Percentiles rank a stretch among this genome's conserved stretches.
phyloP scores from a whole-genome alignment of 2,888 invertebrate species.

The Drosophila vallismaia region DNA sequence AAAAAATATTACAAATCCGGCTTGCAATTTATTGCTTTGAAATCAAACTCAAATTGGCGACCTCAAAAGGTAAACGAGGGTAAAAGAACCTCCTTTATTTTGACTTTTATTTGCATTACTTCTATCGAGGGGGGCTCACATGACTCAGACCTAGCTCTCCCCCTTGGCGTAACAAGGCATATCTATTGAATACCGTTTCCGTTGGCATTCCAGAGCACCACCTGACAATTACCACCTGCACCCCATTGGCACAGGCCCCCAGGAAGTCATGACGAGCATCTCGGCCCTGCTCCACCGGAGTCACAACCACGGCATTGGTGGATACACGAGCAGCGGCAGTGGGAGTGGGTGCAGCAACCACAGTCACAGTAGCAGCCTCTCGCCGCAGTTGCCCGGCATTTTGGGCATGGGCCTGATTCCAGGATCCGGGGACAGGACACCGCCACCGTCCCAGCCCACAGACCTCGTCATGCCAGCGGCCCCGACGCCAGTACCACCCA shows the following conservation, averaged over 20 bases:
- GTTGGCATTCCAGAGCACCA: constrained; percentile 63
- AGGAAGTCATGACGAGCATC: constrained; percentile 67
- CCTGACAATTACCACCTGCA: constrained; percentile 47
- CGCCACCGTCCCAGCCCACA: constrained; percentile 53
- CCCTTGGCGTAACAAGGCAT: constrained; percentile 56
- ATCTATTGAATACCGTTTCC: constrained; percentile 70
- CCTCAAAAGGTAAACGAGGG: background rate
- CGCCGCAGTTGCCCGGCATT: constrained; percentile 60
- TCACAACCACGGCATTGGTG: constrained; percentile 57
- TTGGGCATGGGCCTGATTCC: constrained; percentile 50
- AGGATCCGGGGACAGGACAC: constrained; percentile 18
- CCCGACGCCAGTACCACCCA: constrained; percentile 25
- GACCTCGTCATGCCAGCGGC: constrained; percentile 42
- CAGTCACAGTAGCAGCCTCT: constrained; percentile 65
- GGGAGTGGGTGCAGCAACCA: constrained; percentile 56
- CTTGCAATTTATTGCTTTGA: background rate
- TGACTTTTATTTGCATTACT: background rate
- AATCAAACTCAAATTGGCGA: background rate
- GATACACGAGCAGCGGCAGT: constrained; percentile 70
- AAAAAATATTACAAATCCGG: background rate
- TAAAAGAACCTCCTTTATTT: constrained; percentile 12
- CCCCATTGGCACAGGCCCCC: constrained; percentile 9
- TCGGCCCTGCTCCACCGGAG: constrained; percentile 70
- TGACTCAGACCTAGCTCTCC: constrained; percentile 34
- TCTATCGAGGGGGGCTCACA: constrained; percentile 6